These are phyloP conservation scores for mouse (Mus musculus) DNA, from an alignment of 2,113 vertebrate species.

Conservation along the genomic window GRCm39 chr1:120208501-120209000, in stretches of 20 bases:
- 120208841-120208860: not conserved
- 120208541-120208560: not conserved
- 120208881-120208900: not conserved
- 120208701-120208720: not conserved
- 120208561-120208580: not conserved
- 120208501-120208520: not conserved
- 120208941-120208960: not conserved
- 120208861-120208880: not conserved
- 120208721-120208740: not conserved
- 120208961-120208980: not conserved
- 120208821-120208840: not conserved
- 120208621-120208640: not conserved
- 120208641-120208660: not conserved
- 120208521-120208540: not conserved
- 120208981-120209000: not conserved
- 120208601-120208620: not conserved
- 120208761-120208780: not conserved
- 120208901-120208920: not conserved
- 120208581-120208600: not conserved
- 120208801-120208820: not conserved
- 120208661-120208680: not conserved
- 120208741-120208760: not conserved
- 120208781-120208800: not conserved
- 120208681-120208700: not conserved
- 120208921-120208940: not conserved